Evolutionary conservation across 2,113 vertebrate genomes (phyloP).

Genomic region (Myrmecophaga tridactyla): DNA sequence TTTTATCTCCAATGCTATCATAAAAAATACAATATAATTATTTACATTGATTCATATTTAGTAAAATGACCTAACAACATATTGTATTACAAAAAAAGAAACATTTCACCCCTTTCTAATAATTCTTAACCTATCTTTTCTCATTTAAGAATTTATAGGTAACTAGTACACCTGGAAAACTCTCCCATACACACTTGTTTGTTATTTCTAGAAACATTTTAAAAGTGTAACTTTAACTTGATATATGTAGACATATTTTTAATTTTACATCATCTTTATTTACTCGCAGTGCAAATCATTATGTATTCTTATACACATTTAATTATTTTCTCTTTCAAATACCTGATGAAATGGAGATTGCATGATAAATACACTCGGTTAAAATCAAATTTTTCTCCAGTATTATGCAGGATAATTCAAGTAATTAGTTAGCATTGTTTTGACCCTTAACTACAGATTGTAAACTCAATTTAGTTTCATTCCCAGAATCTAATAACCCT

Average conservation of each 20-base stretch:
- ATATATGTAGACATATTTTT: neutral
- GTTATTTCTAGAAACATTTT: neutral
- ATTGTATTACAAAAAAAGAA: neutral
- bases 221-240: neutral
- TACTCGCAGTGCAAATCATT: neutral
- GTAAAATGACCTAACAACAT: neutral
- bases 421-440: neutral
- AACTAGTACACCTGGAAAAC: neutral
- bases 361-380: neutral
- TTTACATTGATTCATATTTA: constrained; percentile 11
- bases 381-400: neutral
- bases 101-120: neutral
- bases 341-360: neutral
- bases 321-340: neutral
- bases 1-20: neutral
- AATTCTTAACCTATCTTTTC: neutral
- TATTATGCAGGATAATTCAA: neutral
- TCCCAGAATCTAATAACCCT: neutral
- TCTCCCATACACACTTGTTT: neutral
- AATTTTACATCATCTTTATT: neutral
- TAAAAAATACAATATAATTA: neutral
- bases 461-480: neutral
- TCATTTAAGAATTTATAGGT: neutral
- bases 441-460: neutral
- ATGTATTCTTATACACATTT: neutral